Conservation (phyloP, 1,140 invertebrate species). For the Penaeus indicus region DNA sequence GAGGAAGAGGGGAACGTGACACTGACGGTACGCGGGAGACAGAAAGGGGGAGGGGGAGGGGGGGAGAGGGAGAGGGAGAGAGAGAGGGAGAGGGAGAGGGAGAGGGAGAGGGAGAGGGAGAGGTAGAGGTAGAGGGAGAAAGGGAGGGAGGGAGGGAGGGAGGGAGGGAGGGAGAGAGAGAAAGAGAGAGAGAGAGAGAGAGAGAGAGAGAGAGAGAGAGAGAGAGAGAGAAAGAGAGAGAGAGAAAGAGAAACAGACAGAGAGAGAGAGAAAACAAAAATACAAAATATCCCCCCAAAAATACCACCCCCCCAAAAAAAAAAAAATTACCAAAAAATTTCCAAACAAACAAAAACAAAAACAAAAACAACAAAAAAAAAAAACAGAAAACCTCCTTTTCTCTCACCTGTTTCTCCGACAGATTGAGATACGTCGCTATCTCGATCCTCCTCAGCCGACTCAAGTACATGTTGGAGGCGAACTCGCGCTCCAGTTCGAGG, state of each 20-base stretch:
- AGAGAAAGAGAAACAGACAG: neutral
- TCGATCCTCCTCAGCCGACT: constrained; percentile 75
- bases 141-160: neutral
- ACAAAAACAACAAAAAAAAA: neutral
- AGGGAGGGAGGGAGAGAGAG: neutral
- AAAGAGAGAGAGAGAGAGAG: no score
- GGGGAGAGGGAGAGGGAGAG: neutral
- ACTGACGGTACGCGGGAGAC: neutral
- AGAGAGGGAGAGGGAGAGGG: no score
- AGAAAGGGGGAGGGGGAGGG: neutral
- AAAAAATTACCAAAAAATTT: no score
- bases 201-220: no score
- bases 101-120: no score
- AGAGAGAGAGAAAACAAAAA: neutral
- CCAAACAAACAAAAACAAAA: no score
- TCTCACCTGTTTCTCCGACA: constrained; percentile 88
- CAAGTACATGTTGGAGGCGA: constrained; percentile 75
- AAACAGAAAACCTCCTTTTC: neutral
- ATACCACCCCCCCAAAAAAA: no score
- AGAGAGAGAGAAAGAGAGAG: neutral
- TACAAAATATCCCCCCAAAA: neutral
- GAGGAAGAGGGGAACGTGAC: neutral
- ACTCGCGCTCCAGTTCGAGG: constrained; percentile 75
- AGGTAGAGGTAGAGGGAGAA: neutral
- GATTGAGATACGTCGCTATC: constrained; percentile 76